A percentile compares a stretch with the other conserved stretches of the same genome.
Conservation (phyloP, 2,113 vertebrate species). For the Sclerurus mexicanus region DNA sequence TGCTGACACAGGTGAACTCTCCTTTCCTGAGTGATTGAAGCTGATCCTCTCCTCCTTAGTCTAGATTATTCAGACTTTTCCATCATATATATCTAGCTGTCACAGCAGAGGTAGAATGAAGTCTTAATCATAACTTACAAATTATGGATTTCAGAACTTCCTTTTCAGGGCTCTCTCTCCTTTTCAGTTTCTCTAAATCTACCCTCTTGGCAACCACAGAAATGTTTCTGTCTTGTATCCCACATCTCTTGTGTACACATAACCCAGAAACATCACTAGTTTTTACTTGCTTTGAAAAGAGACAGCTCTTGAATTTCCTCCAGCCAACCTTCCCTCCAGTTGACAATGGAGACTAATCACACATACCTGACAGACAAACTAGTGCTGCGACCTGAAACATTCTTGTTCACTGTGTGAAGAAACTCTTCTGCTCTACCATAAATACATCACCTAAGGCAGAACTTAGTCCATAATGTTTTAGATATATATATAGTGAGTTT, state of each 20-base stretch:
- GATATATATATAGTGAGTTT: background rate
- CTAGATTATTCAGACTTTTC: background rate
- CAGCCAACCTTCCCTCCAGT: background rate
- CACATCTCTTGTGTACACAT: background rate
- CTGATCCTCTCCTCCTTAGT: background rate
- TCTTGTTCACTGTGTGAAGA: background rate
- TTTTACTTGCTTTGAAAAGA: background rate
- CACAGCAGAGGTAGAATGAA: background rate
- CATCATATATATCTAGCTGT: background rate
- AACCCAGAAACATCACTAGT: background rate
- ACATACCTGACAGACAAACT: background rate
- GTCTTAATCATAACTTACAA: background rate
- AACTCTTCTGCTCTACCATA: background rate
- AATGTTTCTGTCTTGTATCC: background rate
- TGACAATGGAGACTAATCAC: background rate
- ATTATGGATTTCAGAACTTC: background rate
- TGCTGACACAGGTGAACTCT: background rate
- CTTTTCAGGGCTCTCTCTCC: background rate
- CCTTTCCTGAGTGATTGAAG: background rate
- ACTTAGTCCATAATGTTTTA: background rate
- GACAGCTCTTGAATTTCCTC: background rate
- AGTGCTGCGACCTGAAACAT: background rate
- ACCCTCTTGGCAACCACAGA: background rate
- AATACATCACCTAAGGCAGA: background rate
- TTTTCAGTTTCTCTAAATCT: background rate